Base-by-base conservation (phyloP, 92 coral and sea anemone genomes). In the Ricordea florida region DNA sequence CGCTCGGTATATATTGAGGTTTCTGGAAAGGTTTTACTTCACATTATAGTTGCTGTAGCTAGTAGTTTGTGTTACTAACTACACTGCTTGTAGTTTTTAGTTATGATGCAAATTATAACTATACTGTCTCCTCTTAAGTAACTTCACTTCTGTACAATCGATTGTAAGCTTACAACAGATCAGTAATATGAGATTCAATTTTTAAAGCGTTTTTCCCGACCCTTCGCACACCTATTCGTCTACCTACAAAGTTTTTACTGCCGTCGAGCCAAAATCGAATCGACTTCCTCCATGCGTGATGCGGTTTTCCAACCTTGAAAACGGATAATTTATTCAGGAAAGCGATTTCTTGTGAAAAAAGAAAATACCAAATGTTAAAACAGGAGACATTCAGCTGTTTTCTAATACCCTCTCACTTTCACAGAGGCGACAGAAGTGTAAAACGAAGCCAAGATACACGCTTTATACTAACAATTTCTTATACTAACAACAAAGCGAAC, bases 211-310 rank as follows among this genome's bases (percentile, higher is more conserved):
- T 65, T 30, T 33, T 4, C 17, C n/a, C n/a, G 4, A 24, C 29
- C 17, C 76, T 30, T 51, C 38, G 51, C 28, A 52, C 61, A 3
- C 15, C 2, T 37, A 40, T 62, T 37, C 25, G 69, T 69, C 40
- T 69, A 69, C 76, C 37, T 69, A 69, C 76, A 69, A 69, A 37
- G 4, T 51, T 53, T 69, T 63, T 35, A n/a, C n/a, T n/a, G n/a
- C n/a, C 38, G 36, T 36, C 51, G 40, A 27, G 35, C 76, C 38
- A 27, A 7, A 16, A 36, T 35, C 28, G 16, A n/a, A 3, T 37
- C 65, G 29, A 17, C 51, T 21, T 59, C 25, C n/a, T n/a, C n/a
- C n/a, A n/a, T 11, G 35, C 51, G 18, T 22, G 25, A 27, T 33
- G 52, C 13, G 51, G 76, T 25, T 37, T 50, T 24, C 28, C 28